Evolutionary conservation across 2,797 vertebrate genomes (phyloP).

Genomic region (Xyrichtys novacula): DNA sequence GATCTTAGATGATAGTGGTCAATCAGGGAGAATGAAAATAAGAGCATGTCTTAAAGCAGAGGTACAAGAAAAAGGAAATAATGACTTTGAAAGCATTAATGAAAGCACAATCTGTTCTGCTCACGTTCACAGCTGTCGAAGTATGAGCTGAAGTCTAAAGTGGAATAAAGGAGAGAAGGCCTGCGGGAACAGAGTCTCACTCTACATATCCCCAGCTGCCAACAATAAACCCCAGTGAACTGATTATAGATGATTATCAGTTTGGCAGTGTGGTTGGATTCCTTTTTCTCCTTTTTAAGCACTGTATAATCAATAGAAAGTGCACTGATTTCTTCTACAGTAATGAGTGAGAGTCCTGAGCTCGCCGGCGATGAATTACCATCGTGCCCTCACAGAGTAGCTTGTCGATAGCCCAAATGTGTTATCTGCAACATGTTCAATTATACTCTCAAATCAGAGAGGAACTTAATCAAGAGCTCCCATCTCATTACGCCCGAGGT

Average conservation of each 20-base stretch:
- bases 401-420: conserved; percentile 69
- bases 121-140: not conserved
- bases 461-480: conserved; percentile 76
- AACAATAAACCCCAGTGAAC: conserved; percentile 39
- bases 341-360: conserved; percentile 55
- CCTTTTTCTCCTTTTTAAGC: conserved; percentile 36
- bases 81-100: too few relatives aligned
- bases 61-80: too few relatives aligned
- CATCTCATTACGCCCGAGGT: conserved; percentile 69
- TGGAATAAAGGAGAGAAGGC: conserved; percentile 12
- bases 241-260: conserved; percentile 56
- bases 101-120: not conserved
- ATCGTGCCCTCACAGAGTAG: conserved; percentile 58
- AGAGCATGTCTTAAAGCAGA: too few relatives aligned
- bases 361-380: conserved; percentile 64
- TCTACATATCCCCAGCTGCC: conserved; percentile 36
- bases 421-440: conserved; percentile 77
- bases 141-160: not conserved
- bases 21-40: too few relatives aligned
- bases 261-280: conserved; percentile 36
- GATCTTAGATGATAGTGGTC: too few relatives aligned
- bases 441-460: conserved; percentile 78
- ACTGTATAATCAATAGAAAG: conserved; percentile 64
- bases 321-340: conserved; percentile 49
- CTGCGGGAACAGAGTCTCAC: conserved; percentile 13